A percentile compares a stretch with the other conserved stretches of the same genome.
Conservation (phyloP, 2,797 vertebrate species). For the Merluccius polli region DNA sequence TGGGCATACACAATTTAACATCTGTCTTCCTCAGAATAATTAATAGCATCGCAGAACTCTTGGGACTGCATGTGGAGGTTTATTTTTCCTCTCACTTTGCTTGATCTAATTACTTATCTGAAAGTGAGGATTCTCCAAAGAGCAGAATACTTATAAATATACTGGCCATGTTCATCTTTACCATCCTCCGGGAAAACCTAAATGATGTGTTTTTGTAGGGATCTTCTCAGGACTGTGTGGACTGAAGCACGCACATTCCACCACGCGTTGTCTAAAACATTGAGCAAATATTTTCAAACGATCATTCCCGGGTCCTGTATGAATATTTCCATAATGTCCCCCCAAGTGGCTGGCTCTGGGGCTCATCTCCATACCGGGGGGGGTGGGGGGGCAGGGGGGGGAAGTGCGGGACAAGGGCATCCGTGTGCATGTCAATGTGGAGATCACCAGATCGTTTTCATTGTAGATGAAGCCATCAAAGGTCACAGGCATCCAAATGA, state of each 20-base stretch:
- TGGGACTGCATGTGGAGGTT: conserved; percentile 58
- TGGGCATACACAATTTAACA: conserved; percentile 81
- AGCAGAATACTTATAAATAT: conserved; percentile 45
- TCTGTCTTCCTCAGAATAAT: conserved; percentile 79
- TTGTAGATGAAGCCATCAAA: conserved; percentile 70
- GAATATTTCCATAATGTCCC: conserved; percentile 68
- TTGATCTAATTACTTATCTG: conserved; percentile 70
- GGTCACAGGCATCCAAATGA: conserved; percentile 72
- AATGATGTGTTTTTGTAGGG: conserved; percentile 16
- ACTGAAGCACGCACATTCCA: conserved; percentile 32
- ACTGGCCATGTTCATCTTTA: conserved; percentile 13
- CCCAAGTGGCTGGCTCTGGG: conserved; percentile 54
- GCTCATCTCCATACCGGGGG: conserved; percentile 55
- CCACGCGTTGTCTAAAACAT: conserved; percentile 29
- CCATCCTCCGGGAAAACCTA: not conserved
- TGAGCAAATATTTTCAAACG: conserved; percentile 51
- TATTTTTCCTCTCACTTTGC: conserved; percentile 64
- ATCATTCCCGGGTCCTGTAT: conserved; percentile 63
- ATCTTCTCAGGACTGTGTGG: conserved; percentile 19
- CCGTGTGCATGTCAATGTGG: conserved; percentile 62
- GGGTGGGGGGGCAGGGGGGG: not conserved
- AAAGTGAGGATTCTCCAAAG: conserved; percentile 57
- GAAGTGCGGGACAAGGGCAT: conserved; percentile 63
- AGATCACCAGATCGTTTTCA: conserved; percentile 73
- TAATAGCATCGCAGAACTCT: conserved; percentile 66